Evolutionary conservation across 2,113 vertebrate genomes (phyloP), one percentile per base, ranked within the genome.

Genomic region (Cervus canadensis): DNA sequence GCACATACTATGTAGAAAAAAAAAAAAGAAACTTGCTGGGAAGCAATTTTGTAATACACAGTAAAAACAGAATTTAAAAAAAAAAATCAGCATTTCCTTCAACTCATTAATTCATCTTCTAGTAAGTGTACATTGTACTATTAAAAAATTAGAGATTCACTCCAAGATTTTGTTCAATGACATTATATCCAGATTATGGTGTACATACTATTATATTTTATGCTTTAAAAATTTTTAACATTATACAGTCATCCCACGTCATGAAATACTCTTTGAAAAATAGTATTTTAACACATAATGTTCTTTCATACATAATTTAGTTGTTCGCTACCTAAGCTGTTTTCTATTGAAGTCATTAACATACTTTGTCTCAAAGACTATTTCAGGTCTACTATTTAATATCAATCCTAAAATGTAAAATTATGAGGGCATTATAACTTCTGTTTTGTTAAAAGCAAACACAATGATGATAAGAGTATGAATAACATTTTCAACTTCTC

Each of bases 181-280:
- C 64, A 67, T 45, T 52, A 12, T 81, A 82, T 76, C 67, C 43
- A 43, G 50, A 56, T 59, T 56, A 87, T 2, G 57, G 19, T 48
- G 4, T 74, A 30, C 1, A 9, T 91, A 60, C 33, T 89, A 45
- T 71, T 59, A 52, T 76, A 52, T 74, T 74, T 71, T 54, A 78
- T 79, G 30, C 67, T 96, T 90, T 85, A 43, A 12, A 90, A 97
- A 93, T 79, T 21, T 50, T 93, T 93, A 79, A 71, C 60, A 89
- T 79, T 87, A 23, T 90, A 43, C 36, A 59, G 26, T 57, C 59
- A 19, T 64, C 52, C 4, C 45, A 26, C 12, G 9, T 92, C 25
- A 81, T 89, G 52, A 91, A 89, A 97, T 67, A 67, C n/a, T 83
- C 62, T 95, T 94, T 74, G 67, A 87, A 81, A 93, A 84, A 82